These are phyloP conservation scores for Cabera pusaria DNA, from an alignment of 2,888 invertebrate species.

Conservation along the genomic window DNA sequence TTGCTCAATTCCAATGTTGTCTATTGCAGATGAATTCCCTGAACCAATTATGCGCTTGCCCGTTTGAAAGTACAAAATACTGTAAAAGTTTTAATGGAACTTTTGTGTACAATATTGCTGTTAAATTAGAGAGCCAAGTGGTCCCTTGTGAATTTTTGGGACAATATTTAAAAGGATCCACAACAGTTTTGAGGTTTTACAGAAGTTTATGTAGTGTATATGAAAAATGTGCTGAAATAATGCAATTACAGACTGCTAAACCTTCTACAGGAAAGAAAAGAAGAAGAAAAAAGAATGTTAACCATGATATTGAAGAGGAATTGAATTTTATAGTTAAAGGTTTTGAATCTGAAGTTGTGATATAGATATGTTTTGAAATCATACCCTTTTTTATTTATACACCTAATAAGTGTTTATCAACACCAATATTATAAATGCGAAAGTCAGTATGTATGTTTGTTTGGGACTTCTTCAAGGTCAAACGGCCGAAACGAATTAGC, in stretches of 20 bases:
- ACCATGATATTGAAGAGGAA: slow-evolving; percentile 36
- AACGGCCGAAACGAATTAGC: no score
- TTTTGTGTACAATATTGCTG: slow-evolving; percentile 88
- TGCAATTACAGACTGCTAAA: slow-evolving; percentile 50
- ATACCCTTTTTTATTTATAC: background rate
- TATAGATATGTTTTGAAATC: slow-evolving; percentile 30
- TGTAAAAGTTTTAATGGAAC: slow-evolving; percentile 89
- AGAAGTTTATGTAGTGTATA: slow-evolving; percentile 55
- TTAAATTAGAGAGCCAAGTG: slow-evolving; percentile 82
- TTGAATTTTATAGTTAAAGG: slow-evolving; percentile 63
- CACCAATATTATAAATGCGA: no score
- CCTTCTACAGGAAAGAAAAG: slow-evolving; percentile 44
- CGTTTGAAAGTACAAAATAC: slow-evolving; percentile 81
- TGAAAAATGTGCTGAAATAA: slow-evolving; percentile 45
- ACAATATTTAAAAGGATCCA: slow-evolving; percentile 68
- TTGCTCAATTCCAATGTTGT: slow-evolving; percentile 87
- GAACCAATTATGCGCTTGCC: slow-evolving; percentile 85
- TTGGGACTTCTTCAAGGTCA: no score
- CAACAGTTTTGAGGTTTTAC: slow-evolving; percentile 60
- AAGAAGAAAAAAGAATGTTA: slow-evolving; percentile 44
- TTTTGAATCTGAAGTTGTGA: slow-evolving; percentile 69
- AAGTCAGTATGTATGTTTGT: no score
- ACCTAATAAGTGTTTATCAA: no score
- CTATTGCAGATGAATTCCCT: slow-evolving; percentile 83
- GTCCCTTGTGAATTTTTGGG: slow-evolving; percentile 81